Percentiles rank a stretch among this genome's conserved stretches.
Conservation (phyloP, 2,797 vertebrate species). For the Nyctibius grandis region DNA sequence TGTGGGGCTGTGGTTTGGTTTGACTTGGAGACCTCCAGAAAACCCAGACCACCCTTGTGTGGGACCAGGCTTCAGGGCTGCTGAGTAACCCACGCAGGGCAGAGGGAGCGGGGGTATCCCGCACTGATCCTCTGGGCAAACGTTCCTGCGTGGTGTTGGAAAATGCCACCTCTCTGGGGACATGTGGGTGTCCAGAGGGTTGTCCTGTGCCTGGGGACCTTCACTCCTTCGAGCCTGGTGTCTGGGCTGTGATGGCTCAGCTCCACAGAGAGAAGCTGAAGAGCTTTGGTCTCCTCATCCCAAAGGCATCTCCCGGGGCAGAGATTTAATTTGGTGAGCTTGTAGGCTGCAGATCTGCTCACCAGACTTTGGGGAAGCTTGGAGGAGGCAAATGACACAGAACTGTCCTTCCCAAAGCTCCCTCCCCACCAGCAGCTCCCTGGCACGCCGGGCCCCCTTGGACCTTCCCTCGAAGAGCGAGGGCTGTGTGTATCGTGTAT, state of each 20-base stretch:
- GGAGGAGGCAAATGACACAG: background rate
- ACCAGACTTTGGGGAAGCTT: background rate
- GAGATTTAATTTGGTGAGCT: background rate
- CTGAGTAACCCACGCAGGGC: rapidly evolving
- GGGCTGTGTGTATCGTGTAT: too few species aligned
- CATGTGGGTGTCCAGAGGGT: rapidly evolving
- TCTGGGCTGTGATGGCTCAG: background rate
- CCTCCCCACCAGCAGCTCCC: background rate
- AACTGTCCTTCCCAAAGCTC: background rate
- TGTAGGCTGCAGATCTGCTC: background rate
- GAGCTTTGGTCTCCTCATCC: background rate
- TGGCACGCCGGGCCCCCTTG: too few species aligned
- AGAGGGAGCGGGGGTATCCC: rapidly evolving
- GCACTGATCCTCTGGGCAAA: rapidly evolving
- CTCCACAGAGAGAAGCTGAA: rapidly evolving
- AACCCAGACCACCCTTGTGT: rapidly evolving
- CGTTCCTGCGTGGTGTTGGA: rapidly evolving
- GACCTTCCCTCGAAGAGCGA: too few species aligned
- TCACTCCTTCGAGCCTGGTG: rapidly evolving
- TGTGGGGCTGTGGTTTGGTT: background rate
- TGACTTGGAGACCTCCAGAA: background rate
- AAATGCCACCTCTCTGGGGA: background rate
- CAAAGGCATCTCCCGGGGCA: background rate
- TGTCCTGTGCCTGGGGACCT: background rate
- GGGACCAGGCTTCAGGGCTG: background rate